phyloP scores from a whole-genome alignment of 1,140 invertebrate species.

The Diorhabda carinulata region DNA sequence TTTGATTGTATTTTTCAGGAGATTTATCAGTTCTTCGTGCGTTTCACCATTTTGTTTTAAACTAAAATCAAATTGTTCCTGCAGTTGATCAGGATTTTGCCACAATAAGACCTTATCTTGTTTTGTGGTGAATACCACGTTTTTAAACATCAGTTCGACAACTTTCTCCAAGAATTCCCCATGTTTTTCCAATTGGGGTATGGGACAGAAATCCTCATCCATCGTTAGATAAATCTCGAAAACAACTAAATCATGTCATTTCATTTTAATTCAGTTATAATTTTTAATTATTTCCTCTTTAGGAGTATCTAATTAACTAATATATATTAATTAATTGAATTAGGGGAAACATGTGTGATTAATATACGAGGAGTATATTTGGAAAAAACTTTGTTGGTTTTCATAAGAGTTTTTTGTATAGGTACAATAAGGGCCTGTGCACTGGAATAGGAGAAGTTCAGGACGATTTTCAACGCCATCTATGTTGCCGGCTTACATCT shows the following conservation, averaged over 20 bases:
- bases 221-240: background rate
- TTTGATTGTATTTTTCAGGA: constrained; percentile 47
- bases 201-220: constrained; percentile 31
- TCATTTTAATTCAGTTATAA: too few species aligned
- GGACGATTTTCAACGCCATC: too few species aligned
- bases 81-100: constrained; percentile 43
- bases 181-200: constrained; percentile 43
- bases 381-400: too few species aligned
- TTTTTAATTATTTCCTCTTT: too few species aligned
- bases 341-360: too few species aligned
- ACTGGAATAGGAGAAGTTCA: too few species aligned
- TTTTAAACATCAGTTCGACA: constrained; percentile 42
- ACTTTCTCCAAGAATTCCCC: constrained; percentile 44
- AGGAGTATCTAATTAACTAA: too few species aligned
- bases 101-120: constrained; percentile 45
- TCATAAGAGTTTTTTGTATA: too few species aligned
- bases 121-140: constrained; percentile 44
- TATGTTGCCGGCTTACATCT: too few species aligned
- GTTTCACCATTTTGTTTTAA: constrained; percentile 41
- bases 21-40: constrained; percentile 46
- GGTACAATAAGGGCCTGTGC: too few species aligned
- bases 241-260: background rate
- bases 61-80: constrained; percentile 44
- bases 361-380: too few species aligned
- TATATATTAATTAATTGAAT: too few species aligned